Evolutionary conservation across 2,113 vertebrate genomes (phyloP), one percentile per base, ranked within the genome.

Genomic region (Hassar affinis): DNA sequence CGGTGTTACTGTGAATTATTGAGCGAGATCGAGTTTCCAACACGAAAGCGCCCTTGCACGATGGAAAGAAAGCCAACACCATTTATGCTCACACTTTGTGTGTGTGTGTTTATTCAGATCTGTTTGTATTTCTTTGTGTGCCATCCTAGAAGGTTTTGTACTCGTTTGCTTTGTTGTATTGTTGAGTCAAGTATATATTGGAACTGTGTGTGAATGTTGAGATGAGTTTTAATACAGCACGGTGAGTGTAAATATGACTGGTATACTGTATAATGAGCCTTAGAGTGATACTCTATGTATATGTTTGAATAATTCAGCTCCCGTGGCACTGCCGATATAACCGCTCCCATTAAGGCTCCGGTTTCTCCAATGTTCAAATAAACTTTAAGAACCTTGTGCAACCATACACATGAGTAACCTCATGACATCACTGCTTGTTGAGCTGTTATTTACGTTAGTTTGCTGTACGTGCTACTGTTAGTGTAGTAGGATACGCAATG

Each of bases 21-120:
- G 68, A 94, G 84, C 59, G 71, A 80, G 87, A 90, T 95, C 92
- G 54, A 78, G 90, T 94, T 92, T 92, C 93, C 35, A 3, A 4
- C 30, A 66, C 74, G 77, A 75, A 82, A 80, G 54, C 45, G 15
- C 82, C 91, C 89, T 92, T 91, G 89, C 90, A 90, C 82, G 84
- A 90, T 90, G 91, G 93, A 94, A 94, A 93, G 93, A 93, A 94
- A 94, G 87, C 88, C 85, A 92, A 94, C 91, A 94, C 93, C 93
- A 85, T 85, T 92, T 91, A 92, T 90, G 88, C 90, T 69, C 56
- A 91, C 91, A 91, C 86, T 87, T 85, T 35, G 79, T 81, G 81
- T 56, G 57, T 86, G 86, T 72, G 52, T 78, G 82, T 72, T 85
- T 61, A 33, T 77, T 62, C 72, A 56, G 78, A 62, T 66, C 20